Base-by-base conservation (phyloP, 2,113 vertebrate genomes). In the Tringa solitaria region DNA sequence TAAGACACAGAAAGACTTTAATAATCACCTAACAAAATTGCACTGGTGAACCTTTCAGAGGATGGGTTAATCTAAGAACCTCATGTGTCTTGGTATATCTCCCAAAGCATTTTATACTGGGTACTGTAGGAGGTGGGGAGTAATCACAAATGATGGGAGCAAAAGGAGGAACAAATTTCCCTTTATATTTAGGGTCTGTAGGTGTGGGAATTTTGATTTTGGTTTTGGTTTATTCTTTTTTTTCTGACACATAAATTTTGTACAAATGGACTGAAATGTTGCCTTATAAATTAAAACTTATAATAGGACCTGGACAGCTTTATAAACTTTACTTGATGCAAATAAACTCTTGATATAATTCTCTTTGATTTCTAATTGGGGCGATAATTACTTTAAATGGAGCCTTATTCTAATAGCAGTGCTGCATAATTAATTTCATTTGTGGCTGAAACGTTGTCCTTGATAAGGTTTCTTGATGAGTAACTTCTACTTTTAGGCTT, bases 341-440 rank as follows among this genome's bases (percentile, higher is more conserved):
- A 68, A 83, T 91, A 37, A 90, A 84, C 10, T 41, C 64, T 51
- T 89, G 73, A 78, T 60, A 91, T 81, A 67, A 84, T 74, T 89
- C 18, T 35, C 30, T 87, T 81, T 95, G 69, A 78, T 89, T 95
- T 87, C 30, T 74, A 89, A 68, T 84, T 89, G 56, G 50, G 4
- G 19, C 86, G 87, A 84, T 86, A 80, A 74, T 92, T 87, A 48
- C 60, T 90, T 84, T 68, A 89, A 82, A 89, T 75, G 14, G 14
- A 84, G 14, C 8, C 39, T 76, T 91, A 24, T 48, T 84, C 19
- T 91, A 87, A 16, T 3, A 68, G 23, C 30, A 60, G 51, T 39
- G 30, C 24, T 87, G 61, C 46, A 68, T 79, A 75, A 96, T 93
- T 94, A 76, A 79, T 94, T 95, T 89, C 43, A 87, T 27, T 60